A percentile compares a stretch with the other conserved stretches of the same genome.
These are phyloP conservation scores for Macrotus californicus DNA, from an alignment of 2,113 vertebrate species.

Conservation along the genomic window DNA sequence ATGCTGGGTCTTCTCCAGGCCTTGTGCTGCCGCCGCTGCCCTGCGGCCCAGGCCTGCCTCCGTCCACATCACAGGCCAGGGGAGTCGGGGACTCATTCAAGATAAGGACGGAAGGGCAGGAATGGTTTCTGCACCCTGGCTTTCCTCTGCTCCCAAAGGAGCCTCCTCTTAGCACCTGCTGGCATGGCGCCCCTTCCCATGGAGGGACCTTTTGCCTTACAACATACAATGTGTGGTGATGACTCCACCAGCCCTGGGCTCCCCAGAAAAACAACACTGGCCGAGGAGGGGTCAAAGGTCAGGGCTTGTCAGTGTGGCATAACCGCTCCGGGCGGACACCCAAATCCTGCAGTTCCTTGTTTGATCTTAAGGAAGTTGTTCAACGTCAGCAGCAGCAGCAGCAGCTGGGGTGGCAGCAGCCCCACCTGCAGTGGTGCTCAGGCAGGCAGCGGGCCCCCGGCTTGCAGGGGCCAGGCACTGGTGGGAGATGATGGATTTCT, in stretches of 20 bases:
- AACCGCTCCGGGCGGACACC: constrained; percentile 52
- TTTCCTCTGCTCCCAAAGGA: not conserved
- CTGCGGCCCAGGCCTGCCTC: not conserved
- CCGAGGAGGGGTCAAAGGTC: constrained; percentile 54
- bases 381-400: constrained; percentile 56
- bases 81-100: not conserved
- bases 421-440: not conserved
- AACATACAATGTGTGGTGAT: not conserved
- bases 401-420: not conserved
- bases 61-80: not conserved
- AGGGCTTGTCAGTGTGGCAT: constrained; percentile 45
- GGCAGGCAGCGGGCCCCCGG: not conserved
- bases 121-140: not conserved
- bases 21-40: fast-evolving
- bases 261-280: constrained; percentile 46
- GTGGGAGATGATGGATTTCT: constrained; percentile 67
- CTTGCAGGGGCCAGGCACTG: not conserved
- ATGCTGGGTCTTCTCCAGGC: not conserved
- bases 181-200: not conserved
- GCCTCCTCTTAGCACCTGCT: constrained; percentile 71
- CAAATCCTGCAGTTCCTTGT: constrained; percentile 47
- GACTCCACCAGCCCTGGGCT: constrained; percentile 10
- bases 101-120: not conserved
- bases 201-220: constrained; percentile 56
- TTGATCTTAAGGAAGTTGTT: constrained; percentile 51